phyloP scores from a whole-genome alignment of 2,797 vertebrate species.

The Bryconaethiops microstoma region DNA sequence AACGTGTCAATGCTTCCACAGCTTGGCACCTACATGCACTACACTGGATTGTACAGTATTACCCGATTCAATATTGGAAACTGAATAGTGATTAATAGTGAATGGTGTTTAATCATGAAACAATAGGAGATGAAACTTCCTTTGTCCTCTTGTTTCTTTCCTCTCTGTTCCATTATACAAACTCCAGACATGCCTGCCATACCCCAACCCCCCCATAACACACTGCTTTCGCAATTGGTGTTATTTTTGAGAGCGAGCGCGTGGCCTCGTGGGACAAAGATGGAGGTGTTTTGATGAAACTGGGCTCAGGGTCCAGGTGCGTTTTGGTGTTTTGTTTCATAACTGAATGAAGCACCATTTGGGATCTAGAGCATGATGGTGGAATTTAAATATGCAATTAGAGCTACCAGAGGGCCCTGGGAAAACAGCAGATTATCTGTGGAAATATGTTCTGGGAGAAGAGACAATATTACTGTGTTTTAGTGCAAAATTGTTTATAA shows the following conservation, averaged over 20 bases:
- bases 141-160: background rate
- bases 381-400: background rate
- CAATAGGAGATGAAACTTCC: background rate
- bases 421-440: too few relatives aligned
- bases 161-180: background rate
- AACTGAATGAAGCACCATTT: constrained; percentile 25
- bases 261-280: constrained; percentile 28
- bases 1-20: background rate
- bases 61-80: background rate
- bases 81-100: background rate
- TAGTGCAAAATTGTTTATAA: background rate
- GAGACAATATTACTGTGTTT: background rate
- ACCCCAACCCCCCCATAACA: background rate
- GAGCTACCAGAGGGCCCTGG: background rate
- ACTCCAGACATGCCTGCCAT: constrained; percentile 4
- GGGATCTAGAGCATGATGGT: constrained; percentile 19
- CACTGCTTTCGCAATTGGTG: constrained; percentile 35
- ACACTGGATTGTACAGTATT: background rate
- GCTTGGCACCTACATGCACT: background rate
- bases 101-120: background rate
- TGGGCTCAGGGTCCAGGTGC: constrained; percentile 8
- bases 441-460: background rate
- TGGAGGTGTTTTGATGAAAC: constrained; percentile 44
- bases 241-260: constrained; percentile 38
- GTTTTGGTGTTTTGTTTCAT: constrained; percentile 11